phyloP scores from a whole-genome alignment of 2,888 invertebrate genomes.

The Xanthorhoe spadicearia region DNA sequence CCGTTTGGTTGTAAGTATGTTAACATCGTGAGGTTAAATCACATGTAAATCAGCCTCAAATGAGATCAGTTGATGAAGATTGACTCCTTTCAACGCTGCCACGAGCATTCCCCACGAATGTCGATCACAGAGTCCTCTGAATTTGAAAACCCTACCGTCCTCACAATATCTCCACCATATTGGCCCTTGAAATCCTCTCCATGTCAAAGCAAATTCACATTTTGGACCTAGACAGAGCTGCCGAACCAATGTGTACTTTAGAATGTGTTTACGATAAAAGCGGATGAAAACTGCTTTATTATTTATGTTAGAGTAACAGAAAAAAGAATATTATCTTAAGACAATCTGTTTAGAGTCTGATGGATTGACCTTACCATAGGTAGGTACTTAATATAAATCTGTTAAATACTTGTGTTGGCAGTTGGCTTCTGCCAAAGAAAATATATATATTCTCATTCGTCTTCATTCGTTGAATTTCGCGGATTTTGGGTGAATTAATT shows the following conservation, averaged over 20 bases:
- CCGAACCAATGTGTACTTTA: conserved; percentile 27
- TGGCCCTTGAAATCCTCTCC: conserved; percentile 35
- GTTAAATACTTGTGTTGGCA: too few species aligned
- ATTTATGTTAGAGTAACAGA: neutral
- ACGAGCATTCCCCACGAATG: neutral
- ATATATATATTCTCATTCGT: too few species aligned
- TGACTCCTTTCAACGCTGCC: neutral
- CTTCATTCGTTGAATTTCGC: too few species aligned
- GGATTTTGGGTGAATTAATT: too few species aligned
- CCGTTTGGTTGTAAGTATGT: too few species aligned
- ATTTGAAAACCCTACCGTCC: conserved; percentile 10
- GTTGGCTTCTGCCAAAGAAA: too few species aligned
- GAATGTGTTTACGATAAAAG: conserved; percentile 10
- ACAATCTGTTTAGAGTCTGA: too few species aligned
- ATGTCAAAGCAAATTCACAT: conserved; percentile 27
- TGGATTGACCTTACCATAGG: too few species aligned
- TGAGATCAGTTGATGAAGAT: neutral
- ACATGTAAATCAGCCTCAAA: neutral
- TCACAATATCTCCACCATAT: conserved; percentile 21
- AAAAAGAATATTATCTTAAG: neutral
- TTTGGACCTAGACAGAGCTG: conserved; percentile 33
- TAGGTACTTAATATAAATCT: too few species aligned
- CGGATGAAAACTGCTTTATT: neutral
- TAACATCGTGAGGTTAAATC: too few species aligned
- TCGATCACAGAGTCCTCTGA: conserved; percentile 1